A percentile compares a stretch with the other conserved stretches of the same genome.
These are phyloP conservation scores for Gastrophryne carolinensis DNA, from an alignment of 2,797 vertebrate species.

Conservation along the genomic window DNA sequence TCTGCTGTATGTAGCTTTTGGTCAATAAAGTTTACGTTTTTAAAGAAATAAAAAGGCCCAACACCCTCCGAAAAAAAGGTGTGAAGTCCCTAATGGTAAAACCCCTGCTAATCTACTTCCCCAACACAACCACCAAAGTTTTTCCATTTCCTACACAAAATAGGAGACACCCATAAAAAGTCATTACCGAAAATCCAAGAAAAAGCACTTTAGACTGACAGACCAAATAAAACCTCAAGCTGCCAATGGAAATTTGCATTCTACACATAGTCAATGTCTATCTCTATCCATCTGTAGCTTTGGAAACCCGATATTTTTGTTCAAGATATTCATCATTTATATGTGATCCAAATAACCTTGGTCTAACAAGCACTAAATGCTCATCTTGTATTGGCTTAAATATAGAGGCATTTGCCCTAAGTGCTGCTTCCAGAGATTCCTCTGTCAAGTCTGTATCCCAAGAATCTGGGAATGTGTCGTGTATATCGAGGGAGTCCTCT, in stretches of 20 bases:
- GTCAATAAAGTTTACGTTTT: too few species aligned
- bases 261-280: not conserved
- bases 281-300: slow-evolving; percentile 24
- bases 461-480: slow-evolving; percentile 21
- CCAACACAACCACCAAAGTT: too few species aligned
- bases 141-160: too few species aligned
- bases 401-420: slow-evolving; percentile 19
- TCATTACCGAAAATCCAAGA: too few species aligned
- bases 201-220: not conserved
- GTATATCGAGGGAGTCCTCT: slow-evolving; percentile 6
- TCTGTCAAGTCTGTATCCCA: slow-evolving; percentile 34
- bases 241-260: too few species aligned
- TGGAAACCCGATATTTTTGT: slow-evolving; percentile 23
- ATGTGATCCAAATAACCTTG: slow-evolving; percentile 30
- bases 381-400: slow-evolving; percentile 44
- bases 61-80: too few species aligned
- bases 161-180: too few species aligned
- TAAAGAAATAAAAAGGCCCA: too few species aligned
- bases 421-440: slow-evolving; percentile 31
- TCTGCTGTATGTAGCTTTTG: too few species aligned
- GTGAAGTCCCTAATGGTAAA: too few species aligned
- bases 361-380: slow-evolving; percentile 42
- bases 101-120: too few species aligned
- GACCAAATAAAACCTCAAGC: not conserved
- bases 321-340: slow-evolving; percentile 20